Evolutionary conservation across 2,113 vertebrate species (phyloP), one percentile per base, ranked within the genome.

Genomic region (Rhea americana): DNA sequence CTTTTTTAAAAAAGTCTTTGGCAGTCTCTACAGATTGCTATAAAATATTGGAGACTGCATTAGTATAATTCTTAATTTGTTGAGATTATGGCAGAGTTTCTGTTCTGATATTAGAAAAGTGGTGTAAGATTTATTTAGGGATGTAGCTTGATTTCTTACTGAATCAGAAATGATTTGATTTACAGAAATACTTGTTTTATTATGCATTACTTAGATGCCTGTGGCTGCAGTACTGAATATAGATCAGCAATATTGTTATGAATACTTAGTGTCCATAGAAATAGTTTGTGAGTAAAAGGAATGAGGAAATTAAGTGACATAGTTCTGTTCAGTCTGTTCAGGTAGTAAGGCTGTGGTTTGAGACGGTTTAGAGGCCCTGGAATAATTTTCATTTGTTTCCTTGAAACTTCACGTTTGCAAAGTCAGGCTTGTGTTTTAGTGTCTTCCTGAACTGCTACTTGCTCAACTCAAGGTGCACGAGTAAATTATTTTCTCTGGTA

Each of bases 111-210:
- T 81, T 94, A 90, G 77, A 45, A 66, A 53, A 89, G 24, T 93
- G 94, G 90, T 94, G 77, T 86, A 94, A 94, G 88, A 93, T 88
- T 95, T 96, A 96, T 90, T 93, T 93, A 81, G 59, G 76, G 85
- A 86, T 45, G 2, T 65, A 88, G 85, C 28, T 70, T 90, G 76
- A 78, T 92, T 90, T 90, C 82, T 93, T 90, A 85, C 90, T 68
- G 87, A 61, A 41, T 72, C 0, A 0, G 58, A 80, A 93, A 76
- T 94, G 94, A 86, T 88, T 90, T 68, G 80, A 39, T 96, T 96
- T 96, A 87, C 61, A 62, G 63, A 88, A 95, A 88, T 84, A 91
- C 88, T 61, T 67, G 0, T 84, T 93, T 87, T 80, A 73, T 92
- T 93, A 92, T 93, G 76, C 58, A 50, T 84, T 90, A 32, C 85